Percentiles rank a stretch among this genome's conserved stretches.
phyloP scores from a whole-genome alignment of 2,888 invertebrate genomes.

The Morpho helenor region DNA sequence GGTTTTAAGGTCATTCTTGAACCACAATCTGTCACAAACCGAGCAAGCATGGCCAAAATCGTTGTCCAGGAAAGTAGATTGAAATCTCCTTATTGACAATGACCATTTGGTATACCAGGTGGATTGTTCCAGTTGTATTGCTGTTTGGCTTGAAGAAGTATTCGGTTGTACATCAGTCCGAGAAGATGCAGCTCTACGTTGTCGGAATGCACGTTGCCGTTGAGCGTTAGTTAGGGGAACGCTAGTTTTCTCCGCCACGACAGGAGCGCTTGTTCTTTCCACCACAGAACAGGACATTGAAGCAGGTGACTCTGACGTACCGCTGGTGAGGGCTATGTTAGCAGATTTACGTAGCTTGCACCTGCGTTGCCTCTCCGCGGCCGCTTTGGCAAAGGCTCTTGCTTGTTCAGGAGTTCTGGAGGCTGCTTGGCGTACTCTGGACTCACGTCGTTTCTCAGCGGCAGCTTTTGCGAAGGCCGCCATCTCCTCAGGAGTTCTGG shows the following conservation, averaged over 20 bases:
- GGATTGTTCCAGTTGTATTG: conserved; percentile 30
- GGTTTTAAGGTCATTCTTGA: conserved; percentile 42
- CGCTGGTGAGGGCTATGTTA: conserved; percentile 31
- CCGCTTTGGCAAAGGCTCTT: conserved; percentile 29
- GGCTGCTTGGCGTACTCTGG: conserved; percentile 38
- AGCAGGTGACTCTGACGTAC: conserved; percentile 24
- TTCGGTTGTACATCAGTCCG: conserved; percentile 22
- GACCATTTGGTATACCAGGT: conserved; percentile 39
- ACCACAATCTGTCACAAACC: conserved; percentile 47
- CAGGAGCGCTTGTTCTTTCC: conserved; percentile 21
- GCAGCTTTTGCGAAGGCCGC: conserved; percentile 18
- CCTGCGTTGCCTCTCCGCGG: conserved; percentile 32
- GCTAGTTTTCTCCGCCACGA: conserved; percentile 20
- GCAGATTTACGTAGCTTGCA: conserved; percentile 35
- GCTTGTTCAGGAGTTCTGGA: conserved; percentile 36
- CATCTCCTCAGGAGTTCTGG: too few relatives aligned
- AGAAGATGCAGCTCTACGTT: conserved; percentile 8
- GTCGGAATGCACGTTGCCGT: conserved; percentile 17
- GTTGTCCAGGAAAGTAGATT: conserved; percentile 32
- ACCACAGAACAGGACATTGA: conserved; percentile 28
- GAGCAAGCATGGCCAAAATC: conserved; percentile 42
- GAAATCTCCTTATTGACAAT: conserved; percentile 35
- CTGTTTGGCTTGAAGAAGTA: conserved; percentile 26
- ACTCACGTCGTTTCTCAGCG: conserved; percentile 37
- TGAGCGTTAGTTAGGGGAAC: conserved; percentile 26